A percentile compares a stretch with the other conserved stretches of the same genome.
Evolutionary conservation across 2,797 vertebrate species (phyloP).

Genomic region (Chaenodraco wilsoni): DNA sequence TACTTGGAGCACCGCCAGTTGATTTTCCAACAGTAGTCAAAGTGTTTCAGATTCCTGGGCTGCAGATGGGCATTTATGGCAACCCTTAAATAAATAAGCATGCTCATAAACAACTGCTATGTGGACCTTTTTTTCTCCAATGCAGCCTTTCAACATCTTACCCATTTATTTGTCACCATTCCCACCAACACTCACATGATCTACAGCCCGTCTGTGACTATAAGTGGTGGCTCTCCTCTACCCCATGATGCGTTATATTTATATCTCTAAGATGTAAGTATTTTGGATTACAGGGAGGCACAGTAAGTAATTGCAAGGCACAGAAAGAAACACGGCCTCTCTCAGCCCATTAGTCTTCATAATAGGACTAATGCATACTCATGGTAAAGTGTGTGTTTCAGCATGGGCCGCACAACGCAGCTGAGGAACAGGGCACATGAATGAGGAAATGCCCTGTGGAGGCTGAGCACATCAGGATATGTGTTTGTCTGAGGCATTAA

Average conservation of each 20-base stretch:
- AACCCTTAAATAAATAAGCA: conserved; percentile 74
- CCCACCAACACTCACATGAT: conserved; percentile 41
- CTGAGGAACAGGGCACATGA: conserved; percentile 33
- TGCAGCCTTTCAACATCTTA: conserved; percentile 43
- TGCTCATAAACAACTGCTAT: conserved; percentile 62
- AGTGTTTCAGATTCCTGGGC: conserved; percentile 61
- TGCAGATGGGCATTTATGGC: conserved; percentile 71
- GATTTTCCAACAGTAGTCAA: conserved; percentile 58
- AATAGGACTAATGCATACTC: conserved; percentile 60
- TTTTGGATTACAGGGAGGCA: conserved; percentile 50
- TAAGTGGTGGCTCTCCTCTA: conserved; percentile 48
- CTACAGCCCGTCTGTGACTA: conserved; percentile 43
- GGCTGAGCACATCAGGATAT: conserved; percentile 38
- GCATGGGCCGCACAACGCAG: conserved; percentile 27
- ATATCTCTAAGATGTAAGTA: conserved; percentile 55
- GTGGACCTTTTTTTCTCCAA: conserved; percentile 54
- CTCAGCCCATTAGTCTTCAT: conserved; percentile 62
- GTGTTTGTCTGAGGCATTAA: conserved; percentile 44
- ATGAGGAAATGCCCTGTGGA: conserved; percentile 47
- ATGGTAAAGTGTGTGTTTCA: conserved; percentile 56
- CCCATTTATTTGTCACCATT: conserved; percentile 54
- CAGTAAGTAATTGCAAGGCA: conserved; percentile 63
- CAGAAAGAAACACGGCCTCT: conserved; percentile 27
- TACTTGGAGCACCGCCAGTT: conserved; percentile 65
- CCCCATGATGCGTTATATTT: conserved; percentile 50